Conservation (phyloP, 2,797 vertebrate species). For the Gymnocypris eckloni region DNA sequence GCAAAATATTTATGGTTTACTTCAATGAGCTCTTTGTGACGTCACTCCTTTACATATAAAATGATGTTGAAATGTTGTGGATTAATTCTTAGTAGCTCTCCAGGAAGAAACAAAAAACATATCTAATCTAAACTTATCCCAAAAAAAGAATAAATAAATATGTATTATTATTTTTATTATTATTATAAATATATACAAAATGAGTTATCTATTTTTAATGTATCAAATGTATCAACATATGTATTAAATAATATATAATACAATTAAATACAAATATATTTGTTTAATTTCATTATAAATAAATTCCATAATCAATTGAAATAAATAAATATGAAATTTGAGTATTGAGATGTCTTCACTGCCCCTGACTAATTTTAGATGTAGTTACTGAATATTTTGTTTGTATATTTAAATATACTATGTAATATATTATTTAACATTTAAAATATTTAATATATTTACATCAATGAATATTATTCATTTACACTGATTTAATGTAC, state of each 20-base stretch:
- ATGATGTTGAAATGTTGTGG: not conserved
- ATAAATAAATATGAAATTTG: not conserved
- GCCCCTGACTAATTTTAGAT: not conserved
- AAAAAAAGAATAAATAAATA: too few species aligned
- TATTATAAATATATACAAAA: too few species aligned
- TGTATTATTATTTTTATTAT: too few species aligned
- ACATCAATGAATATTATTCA: not conserved
- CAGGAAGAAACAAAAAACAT: not conserved
- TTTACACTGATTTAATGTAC: not conserved
- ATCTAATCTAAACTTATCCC: too few species aligned
- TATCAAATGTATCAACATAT: not conserved
- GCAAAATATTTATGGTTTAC: not conserved
- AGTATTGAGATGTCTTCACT: not conserved
- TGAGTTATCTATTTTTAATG: too few species aligned
- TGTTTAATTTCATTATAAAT: not conserved
- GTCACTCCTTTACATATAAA: not conserved
- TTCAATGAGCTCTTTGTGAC: not conserved
- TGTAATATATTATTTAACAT: not conserved
- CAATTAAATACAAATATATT: not conserved
- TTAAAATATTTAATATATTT: not conserved
- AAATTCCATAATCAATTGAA: not conserved
- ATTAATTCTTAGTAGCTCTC: not conserved
- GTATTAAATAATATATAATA: not conserved
- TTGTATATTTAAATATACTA: not conserved
- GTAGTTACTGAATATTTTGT: not conserved